phyloP scores from a whole-genome alignment of 2,113 vertebrate species.

The Anoura caudifer region DNA sequence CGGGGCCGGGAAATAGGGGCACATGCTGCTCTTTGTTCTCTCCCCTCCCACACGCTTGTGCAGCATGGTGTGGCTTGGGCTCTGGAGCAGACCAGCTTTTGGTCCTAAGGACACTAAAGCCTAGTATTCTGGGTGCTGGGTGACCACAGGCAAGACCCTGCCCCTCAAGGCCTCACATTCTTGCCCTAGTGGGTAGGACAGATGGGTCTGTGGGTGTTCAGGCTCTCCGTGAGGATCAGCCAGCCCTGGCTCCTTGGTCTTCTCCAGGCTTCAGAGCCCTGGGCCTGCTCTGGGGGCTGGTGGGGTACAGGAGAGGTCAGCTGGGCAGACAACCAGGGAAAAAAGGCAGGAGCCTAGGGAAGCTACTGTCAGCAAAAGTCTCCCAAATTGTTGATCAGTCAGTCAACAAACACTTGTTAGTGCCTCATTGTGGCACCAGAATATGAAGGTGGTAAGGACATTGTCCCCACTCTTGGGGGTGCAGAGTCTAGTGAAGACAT shows the following conservation, averaged over 20 bases:
- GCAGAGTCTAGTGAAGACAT: neutral
- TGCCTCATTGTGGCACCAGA: neutral
- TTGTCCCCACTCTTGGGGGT: neutral
- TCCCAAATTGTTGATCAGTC: neutral
- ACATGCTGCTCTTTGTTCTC: conserved; percentile 50
- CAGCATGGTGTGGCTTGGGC: neutral
- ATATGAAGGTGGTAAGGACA: neutral
- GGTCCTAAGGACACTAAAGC: neutral
- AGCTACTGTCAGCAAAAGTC: neutral
- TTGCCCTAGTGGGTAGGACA: neutral
- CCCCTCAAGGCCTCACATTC: neutral
- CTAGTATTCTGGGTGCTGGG: neutral
- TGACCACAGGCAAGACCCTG: neutral
- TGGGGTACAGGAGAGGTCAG: neutral
- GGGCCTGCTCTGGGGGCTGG: neutral
- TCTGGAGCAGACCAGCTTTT: neutral
- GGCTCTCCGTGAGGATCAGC: neutral
- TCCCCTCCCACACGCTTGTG: neutral
- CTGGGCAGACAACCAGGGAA: neutral
- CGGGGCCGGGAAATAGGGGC: conserved; percentile 23
- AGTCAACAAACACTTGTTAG: neutral
- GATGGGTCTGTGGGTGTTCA: neutral
- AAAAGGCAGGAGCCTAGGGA: neutral
- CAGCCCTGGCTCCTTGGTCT: neutral
- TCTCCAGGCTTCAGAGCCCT: neutral